Percentiles rank a stretch among this genome's conserved stretches.
These are phyloP conservation scores for Callyntrura sp. DNA, from an alignment of 2,888 invertebrate species.

Conservation along the genomic window DNA sequence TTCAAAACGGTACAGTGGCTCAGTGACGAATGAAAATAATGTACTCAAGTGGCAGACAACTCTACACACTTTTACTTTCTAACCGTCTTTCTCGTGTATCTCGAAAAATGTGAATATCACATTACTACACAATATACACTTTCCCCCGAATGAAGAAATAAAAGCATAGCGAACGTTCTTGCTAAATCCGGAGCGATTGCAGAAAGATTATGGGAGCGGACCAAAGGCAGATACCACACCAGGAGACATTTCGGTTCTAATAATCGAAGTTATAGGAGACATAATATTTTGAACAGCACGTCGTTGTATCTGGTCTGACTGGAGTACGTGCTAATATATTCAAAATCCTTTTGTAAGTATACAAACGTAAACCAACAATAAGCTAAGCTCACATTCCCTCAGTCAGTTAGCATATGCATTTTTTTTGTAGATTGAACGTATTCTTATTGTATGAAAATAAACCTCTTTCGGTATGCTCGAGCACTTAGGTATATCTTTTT, in stretches of 20 bases:
- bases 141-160: background rate
- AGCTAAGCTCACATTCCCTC: no score
- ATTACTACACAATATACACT: background rate
- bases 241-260: background rate
- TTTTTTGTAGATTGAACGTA: no score
- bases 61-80: conserved; percentile 10
- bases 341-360: background rate
- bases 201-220: background rate
- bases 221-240: background rate
- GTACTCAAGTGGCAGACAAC: background rate
- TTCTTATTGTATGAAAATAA: no score
- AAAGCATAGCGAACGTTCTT: background rate
- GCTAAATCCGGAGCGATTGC: background rate
- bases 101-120: background rate
- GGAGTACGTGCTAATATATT: conserved; percentile 10
- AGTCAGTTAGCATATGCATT: no score
- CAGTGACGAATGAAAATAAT: no score
- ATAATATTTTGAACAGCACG: conserved; percentile 40
- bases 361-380: conserved; percentile 12
- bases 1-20: no score
- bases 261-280: background rate
- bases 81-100: background rate
- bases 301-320: background rate
- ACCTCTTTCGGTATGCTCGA: no score
- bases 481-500: no score